phyloP scores from a whole-genome alignment of 2,888 invertebrate species.

The Drosophila prolongata region DNA sequence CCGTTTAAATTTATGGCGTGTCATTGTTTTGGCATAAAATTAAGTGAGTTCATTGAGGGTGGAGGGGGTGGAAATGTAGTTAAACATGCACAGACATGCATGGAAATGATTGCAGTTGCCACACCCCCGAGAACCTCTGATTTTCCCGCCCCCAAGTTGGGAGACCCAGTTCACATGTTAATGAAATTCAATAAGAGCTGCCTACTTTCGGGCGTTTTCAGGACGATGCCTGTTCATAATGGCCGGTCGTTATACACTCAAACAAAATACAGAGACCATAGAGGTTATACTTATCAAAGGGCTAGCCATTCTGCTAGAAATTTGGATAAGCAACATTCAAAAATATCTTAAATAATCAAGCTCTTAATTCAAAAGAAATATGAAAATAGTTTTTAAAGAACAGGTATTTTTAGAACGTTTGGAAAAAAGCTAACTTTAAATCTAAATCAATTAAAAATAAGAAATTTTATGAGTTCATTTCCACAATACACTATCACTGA shows the following conservation, averaged over 20 bases:
- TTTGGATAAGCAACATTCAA: too few relatives aligned
- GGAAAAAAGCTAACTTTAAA: too few relatives aligned
- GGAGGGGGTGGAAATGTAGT: conserved; percentile 50
- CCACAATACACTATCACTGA: too few relatives aligned
- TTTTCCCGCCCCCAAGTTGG: not conserved
- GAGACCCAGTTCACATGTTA: conserved; percentile 41
- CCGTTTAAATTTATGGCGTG: conserved; percentile 80
- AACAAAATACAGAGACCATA: not conserved
- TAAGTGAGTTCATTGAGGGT: conserved; percentile 68
- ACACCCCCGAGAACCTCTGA: conserved; percentile 8
- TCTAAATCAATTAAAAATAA: too few relatives aligned
- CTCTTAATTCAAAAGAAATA: too few relatives aligned
- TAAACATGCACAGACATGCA: conserved; percentile 74
- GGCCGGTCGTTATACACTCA: conserved; percentile 9
- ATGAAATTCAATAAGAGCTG: conserved; percentile 71
- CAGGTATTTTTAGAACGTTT: too few relatives aligned
- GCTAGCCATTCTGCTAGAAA: too few relatives aligned
- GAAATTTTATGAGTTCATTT: too few relatives aligned
- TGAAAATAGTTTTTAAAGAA: too few relatives aligned
- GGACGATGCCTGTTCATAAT: conserved; percentile 56
- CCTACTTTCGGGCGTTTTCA: conserved; percentile 52
- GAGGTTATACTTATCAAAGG: too few relatives aligned
- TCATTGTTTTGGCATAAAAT: conserved; percentile 80
- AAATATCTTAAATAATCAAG: too few relatives aligned
- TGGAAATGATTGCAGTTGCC: conserved; percentile 67